Conservation (phyloP, 2,888 invertebrate species). For the Junonia oenone region DNA sequence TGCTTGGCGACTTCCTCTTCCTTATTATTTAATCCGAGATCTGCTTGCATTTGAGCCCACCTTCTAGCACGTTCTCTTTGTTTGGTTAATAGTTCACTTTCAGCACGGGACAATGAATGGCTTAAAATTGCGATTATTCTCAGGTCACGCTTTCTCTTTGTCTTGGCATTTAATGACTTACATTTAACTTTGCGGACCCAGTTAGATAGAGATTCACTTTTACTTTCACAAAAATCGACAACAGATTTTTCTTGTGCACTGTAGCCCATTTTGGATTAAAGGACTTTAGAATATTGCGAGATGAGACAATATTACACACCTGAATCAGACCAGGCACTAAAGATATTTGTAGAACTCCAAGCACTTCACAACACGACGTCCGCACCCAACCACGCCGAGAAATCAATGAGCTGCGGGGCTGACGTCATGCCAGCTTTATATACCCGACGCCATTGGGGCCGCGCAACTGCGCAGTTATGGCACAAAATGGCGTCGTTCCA, state of each 20-base stretch:
- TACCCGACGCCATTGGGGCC: conserved; percentile 44
- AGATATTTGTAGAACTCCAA: conserved; percentile 42
- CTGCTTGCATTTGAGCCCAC: conserved; percentile 79
- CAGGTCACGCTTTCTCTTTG: conserved; percentile 80
- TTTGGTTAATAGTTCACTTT: conserved; percentile 80
- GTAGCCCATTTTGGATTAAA: conserved; percentile 60
- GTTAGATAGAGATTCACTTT: conserved; percentile 77
- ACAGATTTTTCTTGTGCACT: conserved; percentile 65
- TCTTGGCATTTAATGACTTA: conserved; percentile 80
- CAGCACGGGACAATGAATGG: conserved; percentile 79
- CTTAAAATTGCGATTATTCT: conserved; percentile 83
- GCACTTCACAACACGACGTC: conserved; percentile 60
- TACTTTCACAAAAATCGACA: conserved; percentile 76
- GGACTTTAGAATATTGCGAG: conserved; percentile 50
- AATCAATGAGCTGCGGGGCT: conserved; percentile 46
- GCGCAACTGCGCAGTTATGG: conserved; percentile 53
- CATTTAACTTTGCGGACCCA: conserved; percentile 83
- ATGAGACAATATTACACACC: conserved; percentile 67
- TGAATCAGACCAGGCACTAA: conserved; percentile 70
- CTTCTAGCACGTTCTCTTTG: conserved; percentile 81
- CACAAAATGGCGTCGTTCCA: conserved; percentile 57
- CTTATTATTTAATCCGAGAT: conserved; percentile 65
- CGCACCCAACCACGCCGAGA: conserved; percentile 46
- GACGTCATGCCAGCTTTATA: conserved; percentile 60
- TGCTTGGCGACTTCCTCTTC: conserved; percentile 67